A percentile compares a stretch with the other conserved stretches of the same genome.
Conservation (phyloP, 1,140 invertebrate genomes). For the Drosophila rufa region DNA sequence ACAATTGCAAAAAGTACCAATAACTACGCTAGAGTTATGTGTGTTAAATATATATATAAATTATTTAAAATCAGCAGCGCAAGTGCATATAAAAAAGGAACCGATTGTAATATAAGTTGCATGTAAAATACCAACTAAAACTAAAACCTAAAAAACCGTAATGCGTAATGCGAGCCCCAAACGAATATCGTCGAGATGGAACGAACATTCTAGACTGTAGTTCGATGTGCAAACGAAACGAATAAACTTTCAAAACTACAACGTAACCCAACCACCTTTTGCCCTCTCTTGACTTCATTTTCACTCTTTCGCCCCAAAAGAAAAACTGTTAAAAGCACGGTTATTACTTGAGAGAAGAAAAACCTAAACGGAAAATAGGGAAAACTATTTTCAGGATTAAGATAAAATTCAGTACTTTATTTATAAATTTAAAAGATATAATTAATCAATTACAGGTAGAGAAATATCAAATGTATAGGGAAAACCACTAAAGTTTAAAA, state of each 20-base stretch:
- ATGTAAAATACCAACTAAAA: slow-evolving; percentile 64
- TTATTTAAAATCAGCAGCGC: slow-evolving; percentile 73
- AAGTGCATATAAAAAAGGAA: slow-evolving; percentile 64
- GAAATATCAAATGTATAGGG: no score
- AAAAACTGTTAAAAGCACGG: neutral
- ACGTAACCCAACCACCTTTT: slow-evolving; percentile 21
- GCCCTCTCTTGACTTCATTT: slow-evolving; percentile 12
- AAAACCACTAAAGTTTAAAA: neutral
- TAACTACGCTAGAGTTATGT: slow-evolving; percentile 78
- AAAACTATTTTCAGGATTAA: neutral
- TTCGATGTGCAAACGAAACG: slow-evolving; percentile 78
- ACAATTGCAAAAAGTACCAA: slow-evolving; percentile 79
- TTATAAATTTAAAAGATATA: no score
- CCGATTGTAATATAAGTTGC: slow-evolving; percentile 82
- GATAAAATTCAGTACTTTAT: no score
- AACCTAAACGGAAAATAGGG: neutral
- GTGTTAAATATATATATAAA: slow-evolving; percentile 75
- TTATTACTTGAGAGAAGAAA: neutral
- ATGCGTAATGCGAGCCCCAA: slow-evolving; percentile 57
- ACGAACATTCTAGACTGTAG: slow-evolving; percentile 80
- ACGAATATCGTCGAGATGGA: slow-evolving; percentile 49
- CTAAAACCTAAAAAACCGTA: slow-evolving; percentile 25
- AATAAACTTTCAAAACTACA: slow-evolving; percentile 76
- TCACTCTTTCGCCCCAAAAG: neutral
- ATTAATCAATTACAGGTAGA: no score